Evolutionary conservation across 2,888 invertebrate genomes (phyloP).

Genomic region (Steinernema carpocapsae): DNA sequence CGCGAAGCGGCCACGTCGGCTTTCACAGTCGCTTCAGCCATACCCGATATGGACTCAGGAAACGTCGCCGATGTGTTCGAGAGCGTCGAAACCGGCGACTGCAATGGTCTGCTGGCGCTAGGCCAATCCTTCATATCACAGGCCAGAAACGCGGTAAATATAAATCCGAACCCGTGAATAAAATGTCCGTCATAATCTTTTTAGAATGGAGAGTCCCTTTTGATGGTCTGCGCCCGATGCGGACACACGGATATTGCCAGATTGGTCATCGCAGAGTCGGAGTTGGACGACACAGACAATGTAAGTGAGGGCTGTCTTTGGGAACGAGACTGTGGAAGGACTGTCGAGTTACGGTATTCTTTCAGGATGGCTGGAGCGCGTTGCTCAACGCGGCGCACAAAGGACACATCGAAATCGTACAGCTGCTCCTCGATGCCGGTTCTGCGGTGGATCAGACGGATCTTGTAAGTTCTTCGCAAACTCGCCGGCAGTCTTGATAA

Average conservation of each 20-base stretch:
- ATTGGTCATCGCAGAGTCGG: slow-evolving; percentile 73
- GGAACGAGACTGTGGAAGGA: too few species aligned
- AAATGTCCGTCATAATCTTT: slow-evolving; percentile 29
- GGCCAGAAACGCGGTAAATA: slow-evolving; percentile 20
- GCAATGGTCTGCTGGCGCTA: not conserved
- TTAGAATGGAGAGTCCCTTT: slow-evolving; percentile 65
- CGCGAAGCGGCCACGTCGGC: slow-evolving; percentile 30
- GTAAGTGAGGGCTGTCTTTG: slow-evolving; percentile 38
- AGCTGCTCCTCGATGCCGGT: slow-evolving; percentile 82
- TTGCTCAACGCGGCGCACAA: slow-evolving; percentile 93
- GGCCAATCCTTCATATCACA: slow-evolving; percentile 1
- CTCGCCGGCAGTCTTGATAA: too few species aligned
- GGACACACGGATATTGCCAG: slow-evolving; percentile 83
- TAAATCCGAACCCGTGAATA: not conserved
- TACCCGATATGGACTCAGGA: slow-evolving; percentile 33
- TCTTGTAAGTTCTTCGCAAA: slow-evolving; percentile 39
- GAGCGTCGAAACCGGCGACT: slow-evolving; percentile 41
- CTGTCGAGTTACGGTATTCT: slow-evolving; percentile 25
- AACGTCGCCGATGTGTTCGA: slow-evolving; percentile 47
- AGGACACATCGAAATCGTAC: slow-evolving; percentile 84
- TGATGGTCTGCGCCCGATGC: slow-evolving; percentile 63
- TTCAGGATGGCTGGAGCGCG: slow-evolving; percentile 72
- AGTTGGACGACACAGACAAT: slow-evolving; percentile 66
- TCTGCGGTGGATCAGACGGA: slow-evolving; percentile 77
- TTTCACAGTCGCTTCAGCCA: slow-evolving; percentile 24